phyloP scores from a whole-genome alignment of 2,888 invertebrate species.

The Rhimphoctona megacephalus region DNA sequence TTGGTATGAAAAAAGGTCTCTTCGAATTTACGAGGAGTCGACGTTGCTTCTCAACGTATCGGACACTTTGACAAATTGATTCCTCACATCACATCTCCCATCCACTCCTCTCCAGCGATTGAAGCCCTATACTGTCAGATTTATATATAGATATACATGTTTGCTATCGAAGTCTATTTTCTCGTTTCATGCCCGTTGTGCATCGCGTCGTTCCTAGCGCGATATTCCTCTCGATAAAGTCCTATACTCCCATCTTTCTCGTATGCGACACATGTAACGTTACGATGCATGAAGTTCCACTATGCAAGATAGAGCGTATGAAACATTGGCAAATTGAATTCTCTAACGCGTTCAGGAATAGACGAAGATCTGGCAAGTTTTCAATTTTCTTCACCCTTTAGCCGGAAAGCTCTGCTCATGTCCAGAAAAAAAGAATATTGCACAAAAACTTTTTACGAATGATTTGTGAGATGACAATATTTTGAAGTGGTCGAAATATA shows the following conservation, averaged over 20 bases:
- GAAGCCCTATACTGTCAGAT: background rate
- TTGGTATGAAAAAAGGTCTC: background rate
- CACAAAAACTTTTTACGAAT: background rate
- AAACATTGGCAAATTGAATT: constrained; percentile 39
- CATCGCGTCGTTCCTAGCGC: constrained; percentile 6
- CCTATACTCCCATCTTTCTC: constrained; percentile 9
- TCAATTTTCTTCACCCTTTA: background rate
- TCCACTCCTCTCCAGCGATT: background rate
- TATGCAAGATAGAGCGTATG: constrained; percentile 16
- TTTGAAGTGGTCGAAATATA: background rate
- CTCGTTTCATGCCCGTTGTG: constrained; percentile 27
- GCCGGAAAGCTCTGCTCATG: background rate
- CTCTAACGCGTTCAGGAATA: constrained; percentile 9
- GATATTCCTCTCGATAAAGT: constrained; percentile 14
- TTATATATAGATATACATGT: background rate
- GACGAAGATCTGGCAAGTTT: constrained; percentile 7
- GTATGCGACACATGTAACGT: constrained; percentile 20
- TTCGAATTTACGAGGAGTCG: constrained; percentile 30
- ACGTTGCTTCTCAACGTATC: constrained; percentile 40
- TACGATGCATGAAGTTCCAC: constrained; percentile 4
- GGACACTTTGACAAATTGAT: constrained; percentile 63
- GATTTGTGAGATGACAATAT: background rate
- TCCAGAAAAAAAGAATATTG: background rate
- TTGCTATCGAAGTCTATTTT: constrained; percentile 12
- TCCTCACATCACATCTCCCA: constrained; percentile 15